Percentiles rank a stretch among this genome's conserved stretches.
Conservation (phyloP, 2,113 vertebrate species). For the Pituophis catenifer region DNA sequence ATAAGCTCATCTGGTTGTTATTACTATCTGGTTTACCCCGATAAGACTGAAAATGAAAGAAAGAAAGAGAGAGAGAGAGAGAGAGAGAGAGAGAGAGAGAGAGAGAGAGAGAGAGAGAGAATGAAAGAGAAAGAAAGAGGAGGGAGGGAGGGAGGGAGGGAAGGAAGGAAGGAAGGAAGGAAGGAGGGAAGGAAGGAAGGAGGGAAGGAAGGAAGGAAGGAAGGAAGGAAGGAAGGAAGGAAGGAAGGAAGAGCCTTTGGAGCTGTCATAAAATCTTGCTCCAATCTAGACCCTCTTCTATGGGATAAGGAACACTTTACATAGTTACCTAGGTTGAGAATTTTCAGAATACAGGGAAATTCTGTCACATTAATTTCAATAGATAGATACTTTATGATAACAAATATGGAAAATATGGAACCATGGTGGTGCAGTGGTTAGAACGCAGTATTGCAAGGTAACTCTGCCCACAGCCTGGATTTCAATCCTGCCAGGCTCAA, state of each 20-base stretch:
- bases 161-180: too few species aligned
- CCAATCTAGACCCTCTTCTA: background rate
- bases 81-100: too few species aligned
- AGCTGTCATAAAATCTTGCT: background rate
- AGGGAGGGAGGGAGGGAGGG: too few species aligned
- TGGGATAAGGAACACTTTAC: background rate
- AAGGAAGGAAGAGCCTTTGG: background rate
- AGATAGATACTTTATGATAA: background rate
- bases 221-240: too few species aligned
- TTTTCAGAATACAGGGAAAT: background rate
- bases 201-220: background rate
- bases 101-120: too few species aligned
- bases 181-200: too few species aligned
- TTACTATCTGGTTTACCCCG: too few species aligned
- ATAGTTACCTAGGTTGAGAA: background rate
- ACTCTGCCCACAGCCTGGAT: background rate
- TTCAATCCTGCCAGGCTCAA: background rate
- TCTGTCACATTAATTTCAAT: background rate
- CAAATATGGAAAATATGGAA: background rate
- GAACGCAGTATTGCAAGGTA: background rate
- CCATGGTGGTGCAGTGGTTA: background rate
- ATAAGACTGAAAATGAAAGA: too few species aligned
- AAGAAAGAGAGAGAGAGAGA: too few species aligned
- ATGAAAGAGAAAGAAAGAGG: too few species aligned
- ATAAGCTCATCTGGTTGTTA: too few species aligned